A percentile compares a stretch with the other conserved stretches of the same genome.
phyloP scores from a whole-genome alignment of 2,797 vertebrate genomes.

The Strix occidentalis region DNA sequence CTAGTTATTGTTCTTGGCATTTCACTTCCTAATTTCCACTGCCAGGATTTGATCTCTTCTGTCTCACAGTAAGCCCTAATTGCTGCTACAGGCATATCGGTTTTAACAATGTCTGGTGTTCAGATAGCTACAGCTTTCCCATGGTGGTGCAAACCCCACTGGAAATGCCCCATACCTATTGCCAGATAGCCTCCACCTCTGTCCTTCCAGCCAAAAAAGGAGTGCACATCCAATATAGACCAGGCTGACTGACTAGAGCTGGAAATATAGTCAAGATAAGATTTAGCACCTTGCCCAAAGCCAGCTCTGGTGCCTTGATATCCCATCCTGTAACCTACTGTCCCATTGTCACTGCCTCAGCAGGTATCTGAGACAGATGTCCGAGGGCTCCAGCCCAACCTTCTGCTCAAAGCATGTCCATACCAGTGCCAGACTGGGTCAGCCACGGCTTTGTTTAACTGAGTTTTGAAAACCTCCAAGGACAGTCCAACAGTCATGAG shows the following conservation, averaged over 20 bases:
- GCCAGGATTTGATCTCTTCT: neutral
- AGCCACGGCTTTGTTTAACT: neutral
- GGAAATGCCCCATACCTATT: neutral
- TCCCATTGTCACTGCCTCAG: neutral
- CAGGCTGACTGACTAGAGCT: neutral
- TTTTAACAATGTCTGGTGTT: neutral
- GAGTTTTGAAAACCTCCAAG: neutral
- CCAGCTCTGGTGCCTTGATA: neutral
- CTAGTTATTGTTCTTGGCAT: constrained; percentile 35
- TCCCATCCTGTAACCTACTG: rapidly evolving
- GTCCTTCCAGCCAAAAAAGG: neutral
- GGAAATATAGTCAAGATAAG: neutral
- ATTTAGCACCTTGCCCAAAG: neutral
- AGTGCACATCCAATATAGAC: neutral
- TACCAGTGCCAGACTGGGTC: rapidly evolving
- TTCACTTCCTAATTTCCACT: constrained; percentile 8
- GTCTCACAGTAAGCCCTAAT: neutral
- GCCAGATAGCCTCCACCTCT: neutral
- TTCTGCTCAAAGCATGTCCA: neutral
- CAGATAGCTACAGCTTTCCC: neutral
- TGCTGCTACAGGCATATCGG: neutral
- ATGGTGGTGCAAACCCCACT: neutral
- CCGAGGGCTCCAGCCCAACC: neutral
- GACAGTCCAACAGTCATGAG: rapidly evolving
- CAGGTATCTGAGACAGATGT: neutral